These are phyloP conservation scores for Hyperoplus immaculatus DNA, from an alignment of 2,797 vertebrate genomes.

Conservation along the genomic window DNA sequence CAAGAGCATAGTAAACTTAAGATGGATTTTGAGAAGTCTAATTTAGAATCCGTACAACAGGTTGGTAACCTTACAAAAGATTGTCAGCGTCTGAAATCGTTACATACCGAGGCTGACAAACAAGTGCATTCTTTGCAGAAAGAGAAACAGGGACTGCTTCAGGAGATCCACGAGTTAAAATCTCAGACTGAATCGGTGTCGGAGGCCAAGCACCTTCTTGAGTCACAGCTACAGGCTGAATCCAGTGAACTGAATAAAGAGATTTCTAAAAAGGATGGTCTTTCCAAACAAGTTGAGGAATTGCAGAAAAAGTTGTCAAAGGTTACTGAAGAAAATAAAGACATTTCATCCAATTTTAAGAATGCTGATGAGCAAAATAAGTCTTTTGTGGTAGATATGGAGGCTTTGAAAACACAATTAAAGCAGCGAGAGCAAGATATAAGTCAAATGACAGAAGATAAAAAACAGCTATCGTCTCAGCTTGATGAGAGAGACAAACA, in stretches of 20 bases:
- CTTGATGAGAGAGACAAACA: constrained; percentile 79
- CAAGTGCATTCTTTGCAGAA: constrained; percentile 71
- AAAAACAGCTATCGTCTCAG: constrained; percentile 74
- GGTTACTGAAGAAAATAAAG: constrained; percentile 79
- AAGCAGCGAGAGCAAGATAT: constrained; percentile 79
- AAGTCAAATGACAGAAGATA: constrained; percentile 75
- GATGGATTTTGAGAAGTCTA: constrained; percentile 66
- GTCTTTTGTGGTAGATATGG: constrained; percentile 76
- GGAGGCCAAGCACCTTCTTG: constrained; percentile 80
- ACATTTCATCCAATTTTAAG: constrained; percentile 66
- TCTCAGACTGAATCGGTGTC: constrained; percentile 76
- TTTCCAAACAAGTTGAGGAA: constrained; percentile 80
- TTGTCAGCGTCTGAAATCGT: constrained; percentile 66
- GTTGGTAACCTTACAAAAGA: constrained; percentile 81
- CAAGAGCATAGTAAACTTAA: constrained; percentile 82
- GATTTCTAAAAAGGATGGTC: constrained; percentile 70
- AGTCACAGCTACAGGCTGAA: constrained; percentile 77
- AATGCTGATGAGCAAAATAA: constrained; percentile 80
- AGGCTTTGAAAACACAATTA: constrained; percentile 76
- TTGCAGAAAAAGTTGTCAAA: constrained; percentile 78
- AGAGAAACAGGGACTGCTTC: constrained; percentile 76
- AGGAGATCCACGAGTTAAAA: constrained; percentile 75
- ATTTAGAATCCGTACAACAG: constrained; percentile 79
- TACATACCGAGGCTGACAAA: constrained; percentile 74
- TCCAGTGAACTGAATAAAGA: constrained; percentile 79